Percentiles rank a stretch among this genome's conserved stretches.
These are phyloP conservation scores for Aporrectodea caliginosa DNA, from an alignment of 1,140 invertebrate species.

Conservation along the genomic window DNA sequence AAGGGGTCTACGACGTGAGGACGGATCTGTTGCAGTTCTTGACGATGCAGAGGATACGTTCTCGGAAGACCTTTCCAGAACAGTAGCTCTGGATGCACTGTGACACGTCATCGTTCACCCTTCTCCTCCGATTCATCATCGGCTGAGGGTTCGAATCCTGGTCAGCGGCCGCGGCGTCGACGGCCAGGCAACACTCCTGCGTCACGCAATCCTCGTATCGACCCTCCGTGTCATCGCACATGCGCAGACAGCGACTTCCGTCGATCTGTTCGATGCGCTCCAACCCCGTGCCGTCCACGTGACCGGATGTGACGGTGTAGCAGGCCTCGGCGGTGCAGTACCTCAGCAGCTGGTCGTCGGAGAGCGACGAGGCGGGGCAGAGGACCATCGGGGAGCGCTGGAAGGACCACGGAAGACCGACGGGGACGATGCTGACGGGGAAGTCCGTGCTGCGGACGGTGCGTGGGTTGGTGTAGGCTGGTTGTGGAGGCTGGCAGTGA, in stretches of 20 bases:
- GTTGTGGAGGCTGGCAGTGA: no score
- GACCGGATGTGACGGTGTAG: background rate
- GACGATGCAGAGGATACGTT: conserved; percentile 12
- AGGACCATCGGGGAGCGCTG: background rate
- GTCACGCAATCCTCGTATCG: background rate
- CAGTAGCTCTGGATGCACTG: conserved; percentile 29
- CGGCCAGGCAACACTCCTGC: background rate
- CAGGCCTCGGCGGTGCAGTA: background rate
- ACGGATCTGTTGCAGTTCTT: conserved; percentile 16
- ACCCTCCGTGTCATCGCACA: background rate
- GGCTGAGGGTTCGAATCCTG: background rate
- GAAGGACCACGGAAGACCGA: background rate
- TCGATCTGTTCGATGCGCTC: background rate
- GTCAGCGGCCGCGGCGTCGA: background rate
- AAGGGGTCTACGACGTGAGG: background rate
- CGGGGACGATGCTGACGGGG: background rate
- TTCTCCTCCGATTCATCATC: conserved; percentile 11
- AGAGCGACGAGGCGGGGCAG: background rate
- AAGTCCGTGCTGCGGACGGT: background rate
- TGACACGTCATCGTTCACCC: conserved; percentile 23
- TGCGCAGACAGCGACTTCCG: background rate
- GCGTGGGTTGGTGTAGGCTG: background rate
- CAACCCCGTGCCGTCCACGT: background rate
- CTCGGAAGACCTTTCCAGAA: background rate
- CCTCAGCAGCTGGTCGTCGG: background rate